Percentiles rank a stretch among this genome's conserved stretches.
Evolutionary conservation across 2,888 invertebrate species (phyloP).

Genomic region (Pristionchus maxplancki): DNA sequence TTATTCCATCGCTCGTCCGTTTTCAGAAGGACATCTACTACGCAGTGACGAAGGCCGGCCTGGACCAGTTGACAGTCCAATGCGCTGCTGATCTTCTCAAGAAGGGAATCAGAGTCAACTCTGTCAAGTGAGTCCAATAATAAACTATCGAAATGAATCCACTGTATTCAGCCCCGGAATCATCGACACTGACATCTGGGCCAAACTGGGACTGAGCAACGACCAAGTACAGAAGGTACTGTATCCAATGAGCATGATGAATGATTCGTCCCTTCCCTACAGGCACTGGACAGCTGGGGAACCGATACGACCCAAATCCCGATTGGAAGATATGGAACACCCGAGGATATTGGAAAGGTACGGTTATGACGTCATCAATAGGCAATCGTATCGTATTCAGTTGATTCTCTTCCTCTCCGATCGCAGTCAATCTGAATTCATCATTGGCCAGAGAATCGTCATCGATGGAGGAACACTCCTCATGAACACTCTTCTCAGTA

Average conservation of each 20-base stretch:
- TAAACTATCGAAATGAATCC: not conserved
- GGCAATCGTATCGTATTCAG: not conserved
- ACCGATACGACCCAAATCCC: slow-evolving; percentile 2
- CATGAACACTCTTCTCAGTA: slow-evolving; percentile 9
- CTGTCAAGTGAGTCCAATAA: slow-evolving; percentile 21
- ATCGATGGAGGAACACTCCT: slow-evolving; percentile 58
- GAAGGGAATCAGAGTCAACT: slow-evolving; percentile 42
- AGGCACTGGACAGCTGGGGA: slow-evolving; percentile 36
- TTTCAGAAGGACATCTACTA: slow-evolving; percentile 46
- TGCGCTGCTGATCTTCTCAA: slow-evolving; percentile 24
- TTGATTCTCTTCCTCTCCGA: slow-evolving; percentile 47
- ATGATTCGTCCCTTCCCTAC: not conserved
- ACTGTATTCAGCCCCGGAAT: slow-evolving; percentile 2
- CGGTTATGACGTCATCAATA: not conserved
- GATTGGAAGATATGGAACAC: slow-evolving; percentile 26
- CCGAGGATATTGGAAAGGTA: slow-evolving; percentile 44
- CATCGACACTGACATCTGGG: slow-evolving; percentile 49
- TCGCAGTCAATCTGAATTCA: slow-evolving; percentile 56
- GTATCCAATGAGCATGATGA: not conserved
- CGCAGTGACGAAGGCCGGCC: slow-evolving; percentile 33
- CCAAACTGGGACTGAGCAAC: slow-evolving; percentile 7
- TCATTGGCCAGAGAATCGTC: slow-evolving; percentile 61
- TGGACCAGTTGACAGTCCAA: slow-evolving; percentile 39
- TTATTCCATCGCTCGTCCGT: not conserved
- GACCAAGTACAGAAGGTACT: not conserved